Evolutionary conservation across 2,797 vertebrate genomes (phyloP), one percentile per base, ranked within the genome.

Genomic region (Rhinatrema bivittatum): DNA sequence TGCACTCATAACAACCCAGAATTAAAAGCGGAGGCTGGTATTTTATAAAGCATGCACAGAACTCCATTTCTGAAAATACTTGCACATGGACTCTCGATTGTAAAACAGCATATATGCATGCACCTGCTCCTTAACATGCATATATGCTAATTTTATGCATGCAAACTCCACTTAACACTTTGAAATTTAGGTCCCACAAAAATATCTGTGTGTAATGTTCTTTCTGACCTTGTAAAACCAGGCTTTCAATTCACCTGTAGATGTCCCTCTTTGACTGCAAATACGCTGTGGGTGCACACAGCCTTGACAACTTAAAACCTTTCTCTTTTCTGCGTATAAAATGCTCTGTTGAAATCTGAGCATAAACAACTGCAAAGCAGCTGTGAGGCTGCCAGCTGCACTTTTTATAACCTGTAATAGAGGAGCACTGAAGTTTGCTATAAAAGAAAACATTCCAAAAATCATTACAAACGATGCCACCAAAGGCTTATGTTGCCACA

Each of bases 331-430:
- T 15, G 13, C 30, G 33, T 30, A 46, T 33, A 39, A 39, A 46
- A 27, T 22, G 15, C 22, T 14, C 24, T 39, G 39, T 33, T 39
- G 43, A 46, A 46, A 46, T 29, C 43, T 9, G 24, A 37, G 42
- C 18, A 35, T 36, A 31, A 36, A 49, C 33, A 41, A 28, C 24
- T 16, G 29, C 18, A 3, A 20, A 7, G 28, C 33, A 16, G 29
- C 24, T 21, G 25, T 12, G 5, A 7, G 39, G 18, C 39, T 32
- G 33, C 39, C 29, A 46, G 43, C 46, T 46, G 43, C 36, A 46
- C 43, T 46, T 33, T 33, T 46, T 39, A 46, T 46, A 46, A 46
- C 43, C 43, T 39, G 43, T 32, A 39, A 28, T 12, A 20, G 43
- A 33, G 36, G 39, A 23, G 17, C 21, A 13, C 21, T 32, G 25